phyloP scores from a whole-genome alignment of 2,113 vertebrate genomes.

The Arenaria interpres region DNA sequence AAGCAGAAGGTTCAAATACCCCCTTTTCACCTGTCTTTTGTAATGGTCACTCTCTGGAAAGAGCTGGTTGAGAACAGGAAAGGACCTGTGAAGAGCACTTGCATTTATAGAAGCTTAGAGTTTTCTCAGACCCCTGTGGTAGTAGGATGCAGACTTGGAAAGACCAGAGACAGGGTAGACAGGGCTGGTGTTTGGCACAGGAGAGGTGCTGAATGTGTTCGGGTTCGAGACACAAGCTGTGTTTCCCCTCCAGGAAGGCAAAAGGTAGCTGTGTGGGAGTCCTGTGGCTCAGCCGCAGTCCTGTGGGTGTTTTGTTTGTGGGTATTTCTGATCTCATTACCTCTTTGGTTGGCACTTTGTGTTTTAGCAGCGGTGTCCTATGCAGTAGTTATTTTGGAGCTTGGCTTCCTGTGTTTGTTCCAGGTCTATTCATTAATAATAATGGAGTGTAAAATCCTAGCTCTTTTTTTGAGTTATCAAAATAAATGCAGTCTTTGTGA shows the following conservation, averaged over 20 bases:
- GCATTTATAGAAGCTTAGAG: not conserved
- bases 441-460: not conserved
- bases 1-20: not conserved
- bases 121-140: not conserved
- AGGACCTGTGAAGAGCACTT: not conserved
- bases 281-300: not conserved
- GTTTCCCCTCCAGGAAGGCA: not conserved
- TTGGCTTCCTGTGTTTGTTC: slow-evolving; percentile 8
- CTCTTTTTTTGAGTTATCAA: not conserved
- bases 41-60: not conserved
- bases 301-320: not conserved
- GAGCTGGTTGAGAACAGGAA: not conserved
- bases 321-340: slow-evolving; percentile 22
- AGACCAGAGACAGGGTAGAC: fast-evolving
- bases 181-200: not conserved
- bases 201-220: not conserved
- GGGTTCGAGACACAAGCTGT: not conserved
- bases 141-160: not conserved
- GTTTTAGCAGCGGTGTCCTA: not conserved
- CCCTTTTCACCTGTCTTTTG: not conserved
- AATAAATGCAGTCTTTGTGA: not conserved
- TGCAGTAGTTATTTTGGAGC: slow-evolving; percentile 7
- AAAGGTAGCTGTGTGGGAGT: not conserved
- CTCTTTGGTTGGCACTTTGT: not conserved
- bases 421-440: not conserved